Percentiles rank a stretch among this genome's conserved stretches.
Evolutionary conservation across 2,888 invertebrate genomes (phyloP).

Genomic region (Marasmarcha lunaedactyla): DNA sequence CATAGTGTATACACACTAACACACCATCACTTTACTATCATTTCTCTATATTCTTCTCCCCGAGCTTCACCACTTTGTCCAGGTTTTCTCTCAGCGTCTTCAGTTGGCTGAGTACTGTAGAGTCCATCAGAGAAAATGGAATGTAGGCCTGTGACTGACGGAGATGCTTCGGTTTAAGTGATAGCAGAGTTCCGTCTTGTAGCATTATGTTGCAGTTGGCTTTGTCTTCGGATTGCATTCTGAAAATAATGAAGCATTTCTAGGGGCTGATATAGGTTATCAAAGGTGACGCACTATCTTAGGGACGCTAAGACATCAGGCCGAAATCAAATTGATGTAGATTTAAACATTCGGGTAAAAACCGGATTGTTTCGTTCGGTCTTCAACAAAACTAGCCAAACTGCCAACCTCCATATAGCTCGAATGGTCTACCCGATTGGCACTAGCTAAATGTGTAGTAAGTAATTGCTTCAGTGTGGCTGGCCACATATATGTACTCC

Average conservation of each 20-base stretch:
- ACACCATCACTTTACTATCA: no score
- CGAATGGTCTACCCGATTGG: no score
- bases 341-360: no score
- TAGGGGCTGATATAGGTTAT: not conserved
- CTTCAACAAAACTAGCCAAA: no score
- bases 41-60: conserved; percentile 31
- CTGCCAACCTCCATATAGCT: no score
- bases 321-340: no score
- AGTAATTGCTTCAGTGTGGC: no score
- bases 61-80: conserved; percentile 44
- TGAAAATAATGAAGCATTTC: conserved; percentile 22
- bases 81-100: conserved; percentile 62
- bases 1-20: no score
- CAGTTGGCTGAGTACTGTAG: conserved; percentile 52
- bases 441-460: no score
- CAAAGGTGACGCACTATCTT: conserved; percentile 5
- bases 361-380: no score
- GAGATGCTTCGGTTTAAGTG: conserved; percentile 69
- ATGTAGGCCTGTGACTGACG: conserved; percentile 51
- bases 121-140: conserved; percentile 52
- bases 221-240: conserved; percentile 57
- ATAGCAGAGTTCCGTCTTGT: conserved; percentile 72
- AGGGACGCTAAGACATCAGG: no score
- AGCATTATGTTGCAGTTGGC: conserved; percentile 78
- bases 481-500: no score